Conservation (phyloP, 2,888 invertebrate genomes). For the Rambutsinella grinnellia region DNA sequence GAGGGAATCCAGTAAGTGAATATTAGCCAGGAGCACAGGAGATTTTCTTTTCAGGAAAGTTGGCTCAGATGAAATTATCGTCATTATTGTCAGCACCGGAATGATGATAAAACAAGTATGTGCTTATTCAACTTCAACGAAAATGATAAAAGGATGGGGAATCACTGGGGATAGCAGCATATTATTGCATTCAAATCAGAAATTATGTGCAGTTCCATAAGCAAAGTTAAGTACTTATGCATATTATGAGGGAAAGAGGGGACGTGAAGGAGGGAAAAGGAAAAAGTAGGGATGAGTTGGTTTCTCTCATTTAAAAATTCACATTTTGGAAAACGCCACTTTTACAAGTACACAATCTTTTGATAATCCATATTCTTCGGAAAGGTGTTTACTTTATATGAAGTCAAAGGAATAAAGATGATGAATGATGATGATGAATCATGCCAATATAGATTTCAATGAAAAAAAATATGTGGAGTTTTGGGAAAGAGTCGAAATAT, state of each 20-base stretch:
- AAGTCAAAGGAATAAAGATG: too few relatives aligned
- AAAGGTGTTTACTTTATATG: conserved; percentile 1
- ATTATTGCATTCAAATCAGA: neutral
- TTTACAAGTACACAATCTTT: too few relatives aligned
- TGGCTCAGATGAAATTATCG: neutral
- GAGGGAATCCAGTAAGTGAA: conserved; percentile 42
- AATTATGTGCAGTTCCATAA: neutral
- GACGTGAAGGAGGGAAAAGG: too few relatives aligned
- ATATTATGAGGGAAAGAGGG: neutral
- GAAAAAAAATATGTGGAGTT: too few relatives aligned
- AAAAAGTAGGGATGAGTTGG: too few relatives aligned
- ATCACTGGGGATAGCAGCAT: too few relatives aligned
- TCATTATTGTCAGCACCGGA: neutral
- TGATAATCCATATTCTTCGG: conserved; percentile 1
- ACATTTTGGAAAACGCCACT: too few relatives aligned
- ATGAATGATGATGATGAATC: conserved; percentile 15
- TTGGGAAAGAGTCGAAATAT: too few relatives aligned
- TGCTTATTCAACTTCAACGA: neutral
- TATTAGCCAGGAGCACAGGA: conserved; percentile 19
- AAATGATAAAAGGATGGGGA: neutral
- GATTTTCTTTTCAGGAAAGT: conserved; percentile 11
- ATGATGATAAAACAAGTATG: neutral
- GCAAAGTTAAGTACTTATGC: neutral
- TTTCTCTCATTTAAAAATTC: too few relatives aligned
- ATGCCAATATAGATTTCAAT: conserved; percentile 2